A percentile compares a stretch with the other conserved stretches of the same genome.
These are phyloP conservation scores for Arrhamphus sclerolepis DNA, from an alignment of 2,797 vertebrate genomes.

Conservation along the genomic window DNA sequence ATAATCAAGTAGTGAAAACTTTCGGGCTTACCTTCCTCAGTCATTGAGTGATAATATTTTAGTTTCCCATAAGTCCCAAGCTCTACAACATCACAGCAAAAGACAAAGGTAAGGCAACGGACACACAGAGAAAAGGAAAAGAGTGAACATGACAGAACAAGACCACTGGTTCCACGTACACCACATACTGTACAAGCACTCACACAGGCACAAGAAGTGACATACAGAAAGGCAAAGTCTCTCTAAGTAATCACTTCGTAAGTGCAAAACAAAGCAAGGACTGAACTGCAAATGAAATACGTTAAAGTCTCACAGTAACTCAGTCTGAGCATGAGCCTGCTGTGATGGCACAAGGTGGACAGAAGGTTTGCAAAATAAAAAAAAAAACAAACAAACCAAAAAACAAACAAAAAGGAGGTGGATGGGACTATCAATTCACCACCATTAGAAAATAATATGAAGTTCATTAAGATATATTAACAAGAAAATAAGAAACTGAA, in stretches of 20 bases:
- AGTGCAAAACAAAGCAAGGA: conserved; percentile 59
- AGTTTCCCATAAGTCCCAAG: conserved; percentile 99
- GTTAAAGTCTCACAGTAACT: conserved; percentile 41
- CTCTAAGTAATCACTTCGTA: conserved; percentile 58
- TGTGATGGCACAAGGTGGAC: conserved; percentile 23
- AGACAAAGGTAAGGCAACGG: conserved; percentile 95
- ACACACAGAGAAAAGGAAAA: conserved; percentile 84
- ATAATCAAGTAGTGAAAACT: conserved; percentile 73
- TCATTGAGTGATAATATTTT: conserved; percentile 99
- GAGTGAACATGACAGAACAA: conserved; percentile 76
- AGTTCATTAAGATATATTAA: conserved; percentile 38
- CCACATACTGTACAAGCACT: conserved; percentile 54
- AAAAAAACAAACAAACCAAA: neutral
- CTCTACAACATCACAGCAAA: conserved; percentile 99
- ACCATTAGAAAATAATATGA: conserved; percentile 31
- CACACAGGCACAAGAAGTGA: conserved; percentile 51
- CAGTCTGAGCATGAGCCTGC: conserved; percentile 34
- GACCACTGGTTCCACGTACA: conserved; percentile 52
- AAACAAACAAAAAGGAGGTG: conserved; percentile 2
- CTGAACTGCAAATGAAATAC: conserved; percentile 39
- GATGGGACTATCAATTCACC: neutral
- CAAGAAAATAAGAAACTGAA: conserved; percentile 39
- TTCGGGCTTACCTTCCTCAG: conserved; percentile 99
- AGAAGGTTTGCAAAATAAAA: conserved; percentile 13
- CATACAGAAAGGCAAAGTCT: conserved; percentile 50